phyloP scores from a whole-genome alignment of 1,140 invertebrate genomes.

The Pachypsylla venusta region DNA sequence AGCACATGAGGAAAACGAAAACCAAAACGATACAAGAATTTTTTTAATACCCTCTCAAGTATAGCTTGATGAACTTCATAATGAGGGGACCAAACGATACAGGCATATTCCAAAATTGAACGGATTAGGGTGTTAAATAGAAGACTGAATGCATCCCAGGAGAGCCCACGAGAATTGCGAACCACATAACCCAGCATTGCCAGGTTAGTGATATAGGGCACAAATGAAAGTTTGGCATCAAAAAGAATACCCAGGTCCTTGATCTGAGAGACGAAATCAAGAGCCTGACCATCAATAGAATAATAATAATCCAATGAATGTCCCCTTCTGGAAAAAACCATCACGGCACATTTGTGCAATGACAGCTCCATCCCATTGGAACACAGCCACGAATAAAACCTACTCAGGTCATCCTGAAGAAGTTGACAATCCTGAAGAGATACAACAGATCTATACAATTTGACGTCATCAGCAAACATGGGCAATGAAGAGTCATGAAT shows the following conservation, averaged over 20 bases:
- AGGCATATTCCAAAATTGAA: too few relatives aligned
- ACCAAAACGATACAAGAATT: too few relatives aligned
- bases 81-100: too few relatives aligned
- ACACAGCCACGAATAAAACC: not conserved
- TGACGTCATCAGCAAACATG: too few relatives aligned
- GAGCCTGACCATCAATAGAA: not conserved
- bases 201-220: not conserved
- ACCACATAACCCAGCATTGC: too few relatives aligned
- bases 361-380: not conserved
- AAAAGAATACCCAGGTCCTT: not conserved
- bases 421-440: not conserved
- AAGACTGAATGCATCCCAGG: too few relatives aligned
- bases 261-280: not conserved
- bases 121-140: too few relatives aligned
- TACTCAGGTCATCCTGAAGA: not conserved
- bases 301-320: not conserved
- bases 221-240: not conserved
- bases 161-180: too few relatives aligned
- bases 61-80: too few relatives aligned
- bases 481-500: not conserved
- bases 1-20: too few relatives aligned
- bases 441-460: not conserved
- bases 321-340: not conserved
- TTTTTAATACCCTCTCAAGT: too few relatives aligned
- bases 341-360: not conserved